Percentiles rank a stretch among this genome's conserved stretches.
Conservation (phyloP, 1,140 invertebrate species). For the Mylabris phalerata region DNA sequence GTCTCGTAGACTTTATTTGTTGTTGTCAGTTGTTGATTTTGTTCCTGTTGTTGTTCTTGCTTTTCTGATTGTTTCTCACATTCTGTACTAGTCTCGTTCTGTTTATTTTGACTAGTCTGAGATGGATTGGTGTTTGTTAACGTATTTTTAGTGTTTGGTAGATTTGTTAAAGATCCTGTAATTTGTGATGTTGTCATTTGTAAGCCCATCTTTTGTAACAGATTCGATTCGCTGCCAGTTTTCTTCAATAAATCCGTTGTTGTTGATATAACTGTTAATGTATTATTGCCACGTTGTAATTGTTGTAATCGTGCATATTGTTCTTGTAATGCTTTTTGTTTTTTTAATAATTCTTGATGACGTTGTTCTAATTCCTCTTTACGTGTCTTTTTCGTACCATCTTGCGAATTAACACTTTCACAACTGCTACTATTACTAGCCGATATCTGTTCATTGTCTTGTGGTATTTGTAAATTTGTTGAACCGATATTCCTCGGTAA, state of each 20-base stretch:
- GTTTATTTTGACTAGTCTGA: slow-evolving; percentile 29
- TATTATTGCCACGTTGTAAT: slow-evolving; percentile 67
- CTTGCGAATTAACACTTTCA: slow-evolving; percentile 72
- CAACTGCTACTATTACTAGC: slow-evolving; percentile 60
- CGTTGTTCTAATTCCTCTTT: slow-evolving; percentile 74
- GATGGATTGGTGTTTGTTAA: slow-evolving; percentile 30
- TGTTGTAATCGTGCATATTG: slow-evolving; percentile 82
- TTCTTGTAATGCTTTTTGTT: slow-evolving; percentile 80
- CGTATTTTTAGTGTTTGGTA: slow-evolving; percentile 41
- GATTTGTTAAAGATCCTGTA: slow-evolving; percentile 57
- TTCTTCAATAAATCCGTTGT: slow-evolving; percentile 67
- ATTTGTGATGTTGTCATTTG: slow-evolving; percentile 53
- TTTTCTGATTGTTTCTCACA: too few relatives aligned
- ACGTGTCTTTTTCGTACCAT: slow-evolving; percentile 53
- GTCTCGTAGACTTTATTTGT: slow-evolving; percentile 80
- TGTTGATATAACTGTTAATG: slow-evolving; percentile 50
- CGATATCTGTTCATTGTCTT: slow-evolving; percentile 39
- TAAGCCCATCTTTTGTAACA: slow-evolving; percentile 76
- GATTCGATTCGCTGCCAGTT: slow-evolving; percentile 82
- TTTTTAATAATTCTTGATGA: slow-evolving; percentile 77
- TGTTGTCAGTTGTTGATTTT: slow-evolving; percentile 40
- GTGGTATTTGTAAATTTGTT: slow-evolving; percentile 35
- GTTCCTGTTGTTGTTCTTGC: too few relatives aligned
- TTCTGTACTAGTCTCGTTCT: slow-evolving; percentile 6
- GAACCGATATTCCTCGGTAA: slow-evolving; percentile 40